Evolutionary conservation across 2,888 invertebrate genomes (phyloP), one percentile per base, ranked within the genome.

Genomic region (Myopa testacea): DNA sequence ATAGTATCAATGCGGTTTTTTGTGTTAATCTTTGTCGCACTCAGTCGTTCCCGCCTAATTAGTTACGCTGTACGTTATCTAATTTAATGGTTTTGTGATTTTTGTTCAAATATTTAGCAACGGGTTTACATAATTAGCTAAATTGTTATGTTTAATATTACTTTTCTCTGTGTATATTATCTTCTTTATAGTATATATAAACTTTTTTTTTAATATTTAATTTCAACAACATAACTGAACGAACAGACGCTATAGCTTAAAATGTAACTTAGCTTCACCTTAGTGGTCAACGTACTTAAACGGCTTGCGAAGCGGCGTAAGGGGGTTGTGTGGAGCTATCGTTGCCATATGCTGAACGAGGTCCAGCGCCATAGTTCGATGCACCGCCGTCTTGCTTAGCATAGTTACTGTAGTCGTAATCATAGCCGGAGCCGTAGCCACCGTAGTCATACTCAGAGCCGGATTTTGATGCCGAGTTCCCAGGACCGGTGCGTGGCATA

Each of bases 401-500:
- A 82, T 89, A 89, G 80, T 88, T 89, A 81, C 85, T 86, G 80
- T 89, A 89, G 81, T 89, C 89, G 75, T 89, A 89, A 81, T 89
- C 89, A 81, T 89, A 89, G 67, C 89, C 88, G 50, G 89, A 89
- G 40, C 89, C 89, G 80, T 89, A 89, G 81, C 89, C 89, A 78
- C 89, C 89, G 78, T 89, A 89, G 79, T 89, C 89, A 81, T 89
- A 89, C 80, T 89, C 89, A 4, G 89, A 89, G 38, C 89, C 89
- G 5, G 89, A 89, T 82, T 89, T 89, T 2, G 89, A 89, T 38
- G 89, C 88, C 55, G 89, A 89, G 80, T 89, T 89, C 0, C 89
- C 89, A 0, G 89, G 89, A 6, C 89, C 89, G 55, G 89, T 88
- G 67, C 89, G 88, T 67, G 88, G 89, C 84, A 89, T 89, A 62